Conservation (phyloP, 2,888 invertebrate species). For the Hypena proboscidalis region DNA sequence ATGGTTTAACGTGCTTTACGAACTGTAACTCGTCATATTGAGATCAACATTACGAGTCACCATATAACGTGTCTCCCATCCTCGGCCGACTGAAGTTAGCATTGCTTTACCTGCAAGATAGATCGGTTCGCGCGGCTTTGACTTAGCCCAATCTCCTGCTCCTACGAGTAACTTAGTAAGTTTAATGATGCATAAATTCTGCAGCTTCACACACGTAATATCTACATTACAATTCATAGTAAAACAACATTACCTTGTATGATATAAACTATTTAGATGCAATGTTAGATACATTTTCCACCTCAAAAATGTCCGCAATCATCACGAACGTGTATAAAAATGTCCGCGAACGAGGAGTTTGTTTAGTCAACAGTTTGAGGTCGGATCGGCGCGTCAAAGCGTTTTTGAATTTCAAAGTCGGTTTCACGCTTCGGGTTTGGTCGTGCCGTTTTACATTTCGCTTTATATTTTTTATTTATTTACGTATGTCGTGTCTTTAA, state of each 20-base stretch:
- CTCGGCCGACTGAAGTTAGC: no score
- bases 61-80: no score
- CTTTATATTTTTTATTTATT: constrained; percentile 45
- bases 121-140: no score
- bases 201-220: constrained; percentile 19
- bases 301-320: constrained; percentile 26
- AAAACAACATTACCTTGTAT: no score
- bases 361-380: constrained; percentile 57
- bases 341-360: constrained; percentile 37
- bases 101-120: no score
- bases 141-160: no score
- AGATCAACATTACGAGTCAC: no score
- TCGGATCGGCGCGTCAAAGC: constrained; percentile 54
- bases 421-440: constrained; percentile 43
- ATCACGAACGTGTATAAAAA: constrained; percentile 40
- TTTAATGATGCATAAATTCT: no score
- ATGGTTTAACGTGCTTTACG: no score
- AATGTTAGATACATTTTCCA: constrained; percentile 19
- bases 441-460: constrained; percentile 30
- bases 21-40: no score
- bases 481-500: constrained; percentile 32
- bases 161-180: no score
- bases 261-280: constrained; percentile 27
- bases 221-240: no score
- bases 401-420: constrained; percentile 58